Base-by-base conservation (phyloP, 2,797 vertebrate genomes). In the Remorina albescens region DNA sequence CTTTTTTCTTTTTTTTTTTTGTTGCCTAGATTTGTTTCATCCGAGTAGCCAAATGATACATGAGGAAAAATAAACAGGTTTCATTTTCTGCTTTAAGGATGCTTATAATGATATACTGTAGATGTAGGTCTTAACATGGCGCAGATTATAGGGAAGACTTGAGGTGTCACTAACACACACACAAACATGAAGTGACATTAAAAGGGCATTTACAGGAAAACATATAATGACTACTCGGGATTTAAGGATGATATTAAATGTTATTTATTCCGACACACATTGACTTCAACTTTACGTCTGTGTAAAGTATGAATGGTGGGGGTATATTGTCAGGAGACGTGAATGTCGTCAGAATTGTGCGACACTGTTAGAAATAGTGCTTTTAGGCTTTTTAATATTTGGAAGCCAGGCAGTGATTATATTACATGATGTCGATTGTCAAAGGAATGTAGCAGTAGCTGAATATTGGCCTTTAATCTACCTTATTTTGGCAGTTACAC, bases 311-410 rank as follows among this genome's bases (percentile, higher is more conserved):
- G 1, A 41, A 41, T 46, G 18, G 13, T 64, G 58, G 36, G 36
- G 41, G n/a, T 69, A 19, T 37, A 37, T 54, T 63, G 58, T 46
- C 55, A 46, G 4, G 72, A 60, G 36, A 37, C 46, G 32, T 36
- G 18, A 58, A 66, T 71, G 80, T 71, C 71, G 50, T 83, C 68
- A 63, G 82, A 21, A 82, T 21, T 55, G 54, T 79, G 83, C 9
- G 0, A 1, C 1, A 18, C 65, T 55, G 54, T 74, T 9, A 78
- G 76, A 81, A 75, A 55, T 65, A 30, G 36, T 51, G 12, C 0
- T 0, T 28, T 21, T 25, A 19, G 2, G 6, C 30, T 23, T 32
- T 54, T n/a, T n/a, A n/a, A n/a, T n/a, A n/a, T 39, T 1, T 25
- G 25, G 50, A n/a, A 18, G 23, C 42, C 56, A 16, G 30, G 15